A percentile compares a stretch with the other conserved stretches of the same genome.
phyloP scores from a whole-genome alignment of 2,888 invertebrate species.

The Nephrocerus scutellatus region DNA sequence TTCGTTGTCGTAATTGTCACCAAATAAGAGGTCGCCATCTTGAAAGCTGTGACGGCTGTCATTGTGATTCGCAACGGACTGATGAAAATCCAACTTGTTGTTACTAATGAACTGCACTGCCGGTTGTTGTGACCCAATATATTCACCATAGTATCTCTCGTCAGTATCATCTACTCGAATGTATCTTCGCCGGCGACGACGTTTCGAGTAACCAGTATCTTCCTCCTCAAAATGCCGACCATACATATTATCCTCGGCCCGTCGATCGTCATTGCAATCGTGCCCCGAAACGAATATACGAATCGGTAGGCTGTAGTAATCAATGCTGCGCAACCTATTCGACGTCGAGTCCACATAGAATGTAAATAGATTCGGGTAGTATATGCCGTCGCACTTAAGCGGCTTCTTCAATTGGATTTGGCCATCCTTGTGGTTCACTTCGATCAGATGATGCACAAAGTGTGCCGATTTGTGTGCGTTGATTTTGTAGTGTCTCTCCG shows the following conservation, averaged over 20 bases:
- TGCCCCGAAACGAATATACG: slow-evolving; percentile 67
- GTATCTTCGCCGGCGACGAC: slow-evolving; percentile 42
- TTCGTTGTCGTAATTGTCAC: slow-evolving; percentile 51
- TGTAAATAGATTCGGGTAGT: slow-evolving; percentile 78
- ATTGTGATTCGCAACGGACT: slow-evolving; percentile 27
- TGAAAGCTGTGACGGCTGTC: slow-evolving; percentile 40
- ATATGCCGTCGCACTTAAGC: slow-evolving; percentile 71
- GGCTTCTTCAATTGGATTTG: slow-evolving; percentile 65
- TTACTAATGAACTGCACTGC: too few relatives aligned
- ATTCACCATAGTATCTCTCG: slow-evolving; percentile 45
- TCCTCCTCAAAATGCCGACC: slow-evolving; percentile 53
- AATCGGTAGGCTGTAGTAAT: slow-evolving; percentile 74
- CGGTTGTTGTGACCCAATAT: slow-evolving; percentile 20
- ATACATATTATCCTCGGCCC: slow-evolving; percentile 52
- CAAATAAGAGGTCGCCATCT: slow-evolving; percentile 53
- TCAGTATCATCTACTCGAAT: slow-evolving; percentile 21
- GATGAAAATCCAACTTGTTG: background rate
- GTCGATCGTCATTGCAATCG: slow-evolving; percentile 59
- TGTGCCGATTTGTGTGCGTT: slow-evolving; percentile 74
- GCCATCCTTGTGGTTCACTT: slow-evolving; percentile 68
- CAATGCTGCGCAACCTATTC: slow-evolving; percentile 68
- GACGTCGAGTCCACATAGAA: slow-evolving; percentile 82
- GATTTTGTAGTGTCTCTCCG: slow-evolving; percentile 70
- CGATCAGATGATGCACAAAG: slow-evolving; percentile 71
- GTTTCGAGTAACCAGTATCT: slow-evolving; percentile 53